Evolutionary conservation across 2,888 invertebrate species (phyloP).

Genomic region (Tipula vernalis): DNA sequence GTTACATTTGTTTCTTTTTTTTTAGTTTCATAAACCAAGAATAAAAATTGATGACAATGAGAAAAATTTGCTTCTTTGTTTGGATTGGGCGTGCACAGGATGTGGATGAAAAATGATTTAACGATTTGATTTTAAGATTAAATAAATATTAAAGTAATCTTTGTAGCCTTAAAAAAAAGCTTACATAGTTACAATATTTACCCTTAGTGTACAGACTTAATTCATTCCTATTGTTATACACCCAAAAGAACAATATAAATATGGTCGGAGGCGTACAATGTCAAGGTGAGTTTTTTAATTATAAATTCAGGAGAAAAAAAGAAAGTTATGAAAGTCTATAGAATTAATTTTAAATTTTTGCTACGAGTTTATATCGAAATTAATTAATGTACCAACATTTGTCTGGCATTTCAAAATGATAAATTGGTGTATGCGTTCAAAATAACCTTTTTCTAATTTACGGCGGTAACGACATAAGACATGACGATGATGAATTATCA

Average conservation of each 20-base stretch:
- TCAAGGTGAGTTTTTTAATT: neutral
- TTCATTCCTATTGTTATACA: too few species aligned
- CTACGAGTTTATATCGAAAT: neutral
- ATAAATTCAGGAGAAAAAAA: neutral
- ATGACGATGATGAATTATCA: too few species aligned
- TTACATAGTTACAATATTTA: too few species aligned
- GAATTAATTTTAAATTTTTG: neutral
- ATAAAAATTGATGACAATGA: neutral
- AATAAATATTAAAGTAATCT: neutral
- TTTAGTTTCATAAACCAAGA: neutral
- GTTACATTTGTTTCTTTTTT: neutral
- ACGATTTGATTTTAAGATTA: neutral
- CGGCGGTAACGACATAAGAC: too few species aligned
- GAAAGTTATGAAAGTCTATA: neutral
- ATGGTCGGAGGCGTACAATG: neutral
- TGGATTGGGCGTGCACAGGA: neutral
- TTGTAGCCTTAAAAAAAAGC: too few species aligned
- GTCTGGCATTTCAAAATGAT: neutral
- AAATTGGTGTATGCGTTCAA: neutral
- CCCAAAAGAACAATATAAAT: too few species aligned
- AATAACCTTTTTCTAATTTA: too few species aligned
- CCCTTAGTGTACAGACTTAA: too few species aligned
- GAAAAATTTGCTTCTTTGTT: neutral
- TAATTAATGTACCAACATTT: neutral
- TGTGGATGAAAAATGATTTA: neutral